Evolutionary conservation across 1,140 invertebrate species (phyloP).

Genomic region (Lasioglossum baleicum): DNA sequence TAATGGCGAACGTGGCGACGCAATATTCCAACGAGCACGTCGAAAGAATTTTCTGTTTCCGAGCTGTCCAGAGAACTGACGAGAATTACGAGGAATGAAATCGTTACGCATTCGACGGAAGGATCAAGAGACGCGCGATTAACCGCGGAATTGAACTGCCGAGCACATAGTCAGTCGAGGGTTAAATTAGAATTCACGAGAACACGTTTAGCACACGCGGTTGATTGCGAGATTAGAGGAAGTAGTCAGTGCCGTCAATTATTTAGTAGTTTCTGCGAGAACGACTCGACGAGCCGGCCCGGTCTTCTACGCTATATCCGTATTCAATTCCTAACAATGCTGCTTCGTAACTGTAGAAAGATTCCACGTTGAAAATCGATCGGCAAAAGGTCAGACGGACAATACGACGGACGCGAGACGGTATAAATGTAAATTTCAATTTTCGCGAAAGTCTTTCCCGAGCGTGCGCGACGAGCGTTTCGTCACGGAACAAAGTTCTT

Average conservation of each 20-base stretch:
- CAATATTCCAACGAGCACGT: too few species aligned
- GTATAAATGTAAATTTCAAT: too few species aligned
- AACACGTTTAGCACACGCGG: slow-evolving; percentile 50
- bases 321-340: not conserved
- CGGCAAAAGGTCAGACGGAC: too few species aligned
- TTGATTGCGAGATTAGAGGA: slow-evolving; percentile 55
- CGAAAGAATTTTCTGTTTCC: too few species aligned
- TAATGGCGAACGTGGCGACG: too few species aligned
- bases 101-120: not conserved
- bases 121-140: not conserved
- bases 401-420: too few species aligned
- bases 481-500: too few species aligned
- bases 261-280: slow-evolving; percentile 26
- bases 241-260: slow-evolving; percentile 39
- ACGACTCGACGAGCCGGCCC: not conserved
- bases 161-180: slow-evolving; percentile 10
- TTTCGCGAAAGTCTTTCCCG: too few species aligned
- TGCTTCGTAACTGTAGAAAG: too few species aligned
- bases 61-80: too few species aligned
- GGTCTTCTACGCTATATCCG: not conserved
- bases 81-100: not conserved
- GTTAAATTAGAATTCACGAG: slow-evolving; percentile 51
- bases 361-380: too few species aligned
- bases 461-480: too few species aligned
- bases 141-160: not conserved